Percentiles rank a stretch among this genome's conserved stretches.
Evolutionary conservation across 2,888 invertebrate species (phyloP).

Genomic region (Drosophila cracens): DNA sequence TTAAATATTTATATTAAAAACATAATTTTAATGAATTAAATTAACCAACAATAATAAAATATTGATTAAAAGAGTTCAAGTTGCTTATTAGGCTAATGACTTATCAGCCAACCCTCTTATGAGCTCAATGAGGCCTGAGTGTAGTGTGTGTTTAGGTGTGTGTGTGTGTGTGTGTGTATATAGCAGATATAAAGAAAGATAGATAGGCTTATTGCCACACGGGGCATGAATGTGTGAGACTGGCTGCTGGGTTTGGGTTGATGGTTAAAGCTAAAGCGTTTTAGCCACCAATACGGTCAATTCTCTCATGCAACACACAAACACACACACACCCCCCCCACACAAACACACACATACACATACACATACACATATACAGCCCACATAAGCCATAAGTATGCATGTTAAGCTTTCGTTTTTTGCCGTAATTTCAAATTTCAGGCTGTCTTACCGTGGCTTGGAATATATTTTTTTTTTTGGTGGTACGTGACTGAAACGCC

Average conservation of each 20-base stretch:
- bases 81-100: not conserved
- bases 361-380: slow-evolving; percentile 9
- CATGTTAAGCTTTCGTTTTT: slow-evolving; percentile 50
- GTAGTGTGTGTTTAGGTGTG: not conserved
- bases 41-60: not conserved
- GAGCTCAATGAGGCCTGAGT: slow-evolving; percentile 22
- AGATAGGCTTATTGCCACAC: slow-evolving; percentile 54
- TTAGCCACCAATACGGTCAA: slow-evolving; percentile 61
- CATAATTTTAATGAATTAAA: not conserved
- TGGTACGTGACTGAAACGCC: slow-evolving; percentile 76
- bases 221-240: slow-evolving; percentile 34
- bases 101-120: slow-evolving; percentile 3
- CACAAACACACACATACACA: not conserved
- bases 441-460: slow-evolving; percentile 56
- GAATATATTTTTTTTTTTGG: slow-evolving; percentile 40
- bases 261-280: slow-evolving; percentile 57
- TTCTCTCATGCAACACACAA: slow-evolving; percentile 57
- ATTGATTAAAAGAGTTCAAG: not conserved
- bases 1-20: not conserved
- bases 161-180: slow-evolving; percentile 18
- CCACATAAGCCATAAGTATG: slow-evolving; percentile 18
- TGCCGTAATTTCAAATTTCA: slow-evolving; percentile 37
- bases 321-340: slow-evolving; percentile 5
- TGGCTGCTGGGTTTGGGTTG: slow-evolving; percentile 24
- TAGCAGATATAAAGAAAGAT: slow-evolving; percentile 59